Evolutionary conservation across 2,113 vertebrate genomes (phyloP), one percentile per base, ranked within the genome.

Genomic region (Neotragus moschatus): DNA sequence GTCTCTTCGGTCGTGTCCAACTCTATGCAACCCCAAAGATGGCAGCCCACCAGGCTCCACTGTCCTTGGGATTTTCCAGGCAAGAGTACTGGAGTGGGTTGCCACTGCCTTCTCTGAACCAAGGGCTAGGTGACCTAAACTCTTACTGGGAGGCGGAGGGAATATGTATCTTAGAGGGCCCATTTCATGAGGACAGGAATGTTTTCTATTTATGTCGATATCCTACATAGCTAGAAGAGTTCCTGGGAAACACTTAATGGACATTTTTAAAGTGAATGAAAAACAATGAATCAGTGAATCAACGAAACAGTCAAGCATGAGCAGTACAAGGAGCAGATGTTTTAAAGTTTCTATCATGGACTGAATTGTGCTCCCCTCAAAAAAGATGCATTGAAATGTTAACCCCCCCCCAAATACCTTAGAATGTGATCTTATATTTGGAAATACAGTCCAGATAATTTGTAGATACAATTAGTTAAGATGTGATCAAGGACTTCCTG

Each of bases 291-390:
- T 61, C 51, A 43, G 30, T 30, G 39, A 79, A 79, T 90, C 30
- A 90, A 28, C 26, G 55, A 55, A 86, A 56, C 28, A 73, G 45
- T 47, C 36, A 90, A 39, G 13, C 73, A 49, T 85, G 51, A 96
- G 75, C 15, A 70, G 56, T 33, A 75, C 47, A 70, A 84, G 30
- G 19, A 82, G 30, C 25, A 80, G 70, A 63, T 45, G 25, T 88
- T 85, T 95, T 61, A 21, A 43, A 90, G 53, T 61, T 61, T 90
- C 66, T 95, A 16, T 77, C 88, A 53, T 85, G 30, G 12, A 45
- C 36, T 77, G 45, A 77, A 84, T 33, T 28, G 33, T 49, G n/a
- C 10, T 49, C 66, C 45, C 9, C 45, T 90, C 15, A 85, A 61
- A 90, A 90, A 53, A 53, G 28, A 55, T 28, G n/a, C 75, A 36